These are phyloP conservation scores for Cotesia chilonis DNA, from an alignment of 1,140 invertebrate species.

Conservation along the genomic window DNA sequence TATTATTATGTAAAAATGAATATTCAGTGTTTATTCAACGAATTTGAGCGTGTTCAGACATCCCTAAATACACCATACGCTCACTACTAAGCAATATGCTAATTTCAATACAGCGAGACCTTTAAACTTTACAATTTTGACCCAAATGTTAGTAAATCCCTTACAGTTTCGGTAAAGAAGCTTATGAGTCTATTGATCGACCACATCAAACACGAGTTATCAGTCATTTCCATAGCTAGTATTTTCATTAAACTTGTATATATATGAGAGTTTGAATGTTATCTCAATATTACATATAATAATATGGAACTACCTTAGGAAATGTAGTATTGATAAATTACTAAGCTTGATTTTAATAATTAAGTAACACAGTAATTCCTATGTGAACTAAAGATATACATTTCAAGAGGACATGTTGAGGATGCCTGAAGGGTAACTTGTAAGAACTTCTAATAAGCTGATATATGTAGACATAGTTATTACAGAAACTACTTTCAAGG, in stretches of 20 bases:
- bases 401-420: constrained; percentile 25
- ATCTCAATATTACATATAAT: not conserved
- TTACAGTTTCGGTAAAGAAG: constrained; percentile 8
- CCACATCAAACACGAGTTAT: constrained; percentile 17
- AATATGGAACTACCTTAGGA: too few relatives aligned
- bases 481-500: not conserved
- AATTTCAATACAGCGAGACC: constrained; percentile 11
- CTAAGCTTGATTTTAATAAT: not conserved
- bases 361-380: not conserved
- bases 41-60: constrained; percentile 12
- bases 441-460: constrained; percentile 29
- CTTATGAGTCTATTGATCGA: constrained; percentile 16
- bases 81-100: constrained; percentile 26
- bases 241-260: constrained; percentile 10
- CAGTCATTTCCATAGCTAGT: constrained; percentile 13
- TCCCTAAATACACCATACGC: not conserved
- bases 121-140: constrained; percentile 32
- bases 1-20: not conserved
- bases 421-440: constrained; percentile 18
- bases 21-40: constrained; percentile 23
- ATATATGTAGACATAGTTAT: constrained; percentile 22
- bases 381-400: not conserved
- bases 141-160: constrained; percentile 23
- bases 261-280: not conserved
- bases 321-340: not conserved